These are phyloP conservation scores for Morpho helenor DNA, from an alignment of 2,888 invertebrate genomes.

Conservation along the genomic window DNA sequence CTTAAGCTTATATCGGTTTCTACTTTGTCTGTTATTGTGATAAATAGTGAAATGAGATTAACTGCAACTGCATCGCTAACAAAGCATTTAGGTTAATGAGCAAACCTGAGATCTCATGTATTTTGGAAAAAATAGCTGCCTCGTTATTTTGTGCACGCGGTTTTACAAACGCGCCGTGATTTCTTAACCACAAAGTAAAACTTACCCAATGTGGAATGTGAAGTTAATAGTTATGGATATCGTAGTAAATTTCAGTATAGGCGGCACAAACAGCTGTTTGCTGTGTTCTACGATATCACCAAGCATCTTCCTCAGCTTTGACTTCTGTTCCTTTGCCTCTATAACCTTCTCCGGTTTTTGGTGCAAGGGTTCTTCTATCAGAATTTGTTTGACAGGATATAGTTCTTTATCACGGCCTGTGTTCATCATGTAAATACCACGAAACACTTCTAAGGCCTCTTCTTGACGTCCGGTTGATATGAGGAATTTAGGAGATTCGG, in stretches of 20 bases:
- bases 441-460: conserved; percentile 89
- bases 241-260: conserved; percentile 89
- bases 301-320: conserved; percentile 86
- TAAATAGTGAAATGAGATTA: too few species aligned
- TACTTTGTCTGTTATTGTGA: too few species aligned
- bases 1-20: too few species aligned
- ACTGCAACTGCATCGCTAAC: too few species aligned
- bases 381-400: conserved; percentile 87
- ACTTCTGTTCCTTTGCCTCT: conserved; percentile 79
- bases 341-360: conserved; percentile 79
- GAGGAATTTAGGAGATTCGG: conserved; percentile 95
- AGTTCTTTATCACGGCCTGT: conserved; percentile 86
- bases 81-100: too few species aligned
- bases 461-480: conserved; percentile 88
- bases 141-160: too few species aligned
- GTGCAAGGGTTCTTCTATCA: conserved; percentile 78
- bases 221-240: conserved; percentile 94
- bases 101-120: too few species aligned
- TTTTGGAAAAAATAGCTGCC: too few species aligned
- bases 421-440: conserved; percentile 89
- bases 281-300: conserved; percentile 89
- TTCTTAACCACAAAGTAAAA: conserved; percentile 13
- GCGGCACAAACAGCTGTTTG: conserved; percentile 88
- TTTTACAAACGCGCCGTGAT: too few species aligned
- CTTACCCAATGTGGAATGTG: conserved; percentile 94